Base-by-base conservation (phyloP, 2,113 vertebrate genomes). In the Gobius niger region DNA sequence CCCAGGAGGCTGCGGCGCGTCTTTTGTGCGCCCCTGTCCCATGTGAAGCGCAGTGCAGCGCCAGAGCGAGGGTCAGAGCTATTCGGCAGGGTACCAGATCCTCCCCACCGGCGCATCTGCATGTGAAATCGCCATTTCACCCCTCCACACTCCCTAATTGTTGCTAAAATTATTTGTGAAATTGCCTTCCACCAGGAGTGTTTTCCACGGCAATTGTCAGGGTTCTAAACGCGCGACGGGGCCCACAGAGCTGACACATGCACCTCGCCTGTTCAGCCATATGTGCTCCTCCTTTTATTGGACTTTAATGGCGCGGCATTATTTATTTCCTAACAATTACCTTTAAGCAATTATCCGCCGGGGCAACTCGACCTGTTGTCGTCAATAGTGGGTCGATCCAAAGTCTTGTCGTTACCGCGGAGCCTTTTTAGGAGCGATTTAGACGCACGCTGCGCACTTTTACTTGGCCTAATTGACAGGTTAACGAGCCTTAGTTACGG, bases 91-190 rank as follows among this genome's bases (percentile, higher is more conserved):
- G 85, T 88, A 82, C 82, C 93, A 93, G 93, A 91, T 94, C 91
- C 88, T 90, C 87, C 89, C 90, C 90, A 91, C 87, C 90, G 91
- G 83, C 87, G 77, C 87, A 88, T 87, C 93, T 86, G 91, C 91
- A 93, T 93, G 94, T 95, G 94, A 95, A 96, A 96, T 95, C 75
- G 94, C 93, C 95, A 95, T 97, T 98, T 96, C 95, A 96, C 93
- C 94, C 96, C 86, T 91, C 89, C 95, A 95, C 94, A 94, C 93
- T 95, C 91, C 93, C 92, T 95, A 96, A 96, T 95, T 96, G 95
- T 95, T 94, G 90, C 92, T 91, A 94, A 95, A 95, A 95, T 94
- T 93, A 95, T 96, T 96, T 95, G 95, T 95, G 95, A 95, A 95
- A 96, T 95, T 94, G 93, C 92, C 92, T 93, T 94, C 92, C 93